A percentile compares a stretch with the other conserved stretches of the same genome.
phyloP scores from a whole-genome alignment of 2,888 invertebrate species.

The Dolomedes plantarius region DNA sequence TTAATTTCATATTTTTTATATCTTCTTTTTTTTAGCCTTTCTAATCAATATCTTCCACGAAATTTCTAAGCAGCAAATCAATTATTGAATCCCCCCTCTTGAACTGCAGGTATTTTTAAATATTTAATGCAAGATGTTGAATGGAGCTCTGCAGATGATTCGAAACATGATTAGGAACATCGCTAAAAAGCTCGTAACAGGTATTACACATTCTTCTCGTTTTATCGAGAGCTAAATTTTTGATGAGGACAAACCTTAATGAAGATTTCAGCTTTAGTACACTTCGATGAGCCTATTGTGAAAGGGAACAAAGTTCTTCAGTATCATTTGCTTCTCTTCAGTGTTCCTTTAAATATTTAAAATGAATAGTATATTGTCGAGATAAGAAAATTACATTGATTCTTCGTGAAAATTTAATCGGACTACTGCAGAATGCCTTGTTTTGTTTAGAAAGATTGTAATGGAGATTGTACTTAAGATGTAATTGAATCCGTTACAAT shows the following conservation, averaged over 20 bases:
- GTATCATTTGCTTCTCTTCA: not conserved
- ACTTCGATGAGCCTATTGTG: not conserved
- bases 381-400: not conserved
- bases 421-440: not conserved
- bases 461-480: too few species aligned
- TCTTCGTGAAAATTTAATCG: not conserved
- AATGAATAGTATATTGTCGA: not conserved
- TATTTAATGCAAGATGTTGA: not conserved
- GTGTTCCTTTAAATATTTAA: conserved; percentile 2
- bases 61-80: too few species aligned
- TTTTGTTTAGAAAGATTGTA: too few species aligned
- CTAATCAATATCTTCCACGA: too few species aligned
- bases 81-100: not conserved
- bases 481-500: too few species aligned
- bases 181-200: not conserved
- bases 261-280: not conserved
- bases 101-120: not conserved
- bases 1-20: too few species aligned
- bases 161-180: not conserved
- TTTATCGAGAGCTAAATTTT: not conserved
- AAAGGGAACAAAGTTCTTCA: not conserved
- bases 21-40: too few species aligned
- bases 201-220: not conserved
- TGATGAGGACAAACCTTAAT: not conserved
- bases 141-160: not conserved